Base-by-base conservation (phyloP, 2,888 invertebrate genomes). In the Phragmatobia fuliginosa region DNA sequence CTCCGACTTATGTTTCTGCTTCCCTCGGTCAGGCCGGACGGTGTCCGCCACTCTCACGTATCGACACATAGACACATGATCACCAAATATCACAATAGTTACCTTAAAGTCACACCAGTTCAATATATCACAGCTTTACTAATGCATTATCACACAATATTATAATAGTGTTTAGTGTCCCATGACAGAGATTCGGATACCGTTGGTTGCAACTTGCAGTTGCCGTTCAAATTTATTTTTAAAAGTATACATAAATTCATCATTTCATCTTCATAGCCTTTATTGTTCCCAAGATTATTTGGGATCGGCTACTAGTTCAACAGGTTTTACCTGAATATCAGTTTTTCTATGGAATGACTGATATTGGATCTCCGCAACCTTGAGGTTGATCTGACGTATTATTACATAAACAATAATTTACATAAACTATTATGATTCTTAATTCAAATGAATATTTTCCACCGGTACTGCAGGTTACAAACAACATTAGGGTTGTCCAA, bases 31-130 rank as follows among this genome's bases (percentile, higher is more conserved):
- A 79, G 78, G 83, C 83, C 85, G 76, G 78, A 81, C 79, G 79
- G 75, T 84, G 76, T 79, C 83, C 70, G 77, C 72, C 72, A 74
- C 76, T 77, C 74, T 74, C 78, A 80, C 77, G 74, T 82, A 80
- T 81, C 81, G 80, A 81, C 83, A 82, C 82, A 80, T 74, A 86
- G 86, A 85, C 78, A 83, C 85, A 78, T 75, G 38, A 87, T 92
- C 94, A 94, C 94, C 94, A 94, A 94, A 94, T 93, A 94, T 93
- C 94, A 94, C 94, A 94, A 94, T 92, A 94, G 94, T 94, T 94
- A 94, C 94, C 94, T 93, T 90, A 91, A 85, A 88, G 88, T 93
- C 92, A 92, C 94, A 91, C 92, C 94, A 90, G 92, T 92, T 94
- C 90, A 90, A 92, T 92, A 89, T 90, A 88, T 90, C 94, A 94